Base-by-base conservation (phyloP, 2,797 vertebrate genomes). In the Eulemur coronatus region DNA sequence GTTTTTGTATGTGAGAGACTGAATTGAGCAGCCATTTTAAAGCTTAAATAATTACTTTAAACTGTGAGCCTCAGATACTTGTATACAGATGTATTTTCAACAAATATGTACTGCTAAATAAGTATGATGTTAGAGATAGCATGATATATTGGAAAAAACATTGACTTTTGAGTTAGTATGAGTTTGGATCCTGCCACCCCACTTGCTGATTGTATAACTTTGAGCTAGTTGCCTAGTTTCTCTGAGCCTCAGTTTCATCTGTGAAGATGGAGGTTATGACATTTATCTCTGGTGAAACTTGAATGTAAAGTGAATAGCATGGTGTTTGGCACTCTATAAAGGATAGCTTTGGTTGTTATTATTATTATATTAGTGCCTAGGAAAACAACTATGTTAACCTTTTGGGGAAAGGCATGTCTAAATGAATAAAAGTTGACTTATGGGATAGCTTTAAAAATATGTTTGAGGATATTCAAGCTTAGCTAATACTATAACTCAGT, bases 31-130 rank as follows among this genome's bases (percentile, higher is more conserved):
- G 26, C 48, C 22, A 17, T 78, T 91, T 84, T n/a, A 70, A 92
- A 76, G 48, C 38, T 70, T 35, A 94, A 84, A 55, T 84, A 90
- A 84, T 79, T 50, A 72, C 63, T 78, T 84, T 73, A 61, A 94
- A 26, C 41, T 35, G n/a, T 69, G 79, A 89, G 59, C 50, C 72
- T 79, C 30, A 75, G 41, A 43, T 85, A 75, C 17, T 24, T 79
- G 30, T 61, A 46, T 88, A 88, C 12, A 90, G 35, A n/a, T 91
- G 61, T 89, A 41, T 80, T 84, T 90, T 96, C 63, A 75, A 67
- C 18, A 78, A 61, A 84, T 94, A 92, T 48, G 67, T 84, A 50
- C 14, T 84, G 50, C 30, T 90, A 84, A 75, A 15, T 72, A 88
- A 59, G 15, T 78, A 18, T 79, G 48, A 87, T 90, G n/a, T 67